Evolutionary conservation across 2,113 vertebrate genomes (phyloP), one percentile per base, ranked within the genome.

Genomic region (human): DNA sequence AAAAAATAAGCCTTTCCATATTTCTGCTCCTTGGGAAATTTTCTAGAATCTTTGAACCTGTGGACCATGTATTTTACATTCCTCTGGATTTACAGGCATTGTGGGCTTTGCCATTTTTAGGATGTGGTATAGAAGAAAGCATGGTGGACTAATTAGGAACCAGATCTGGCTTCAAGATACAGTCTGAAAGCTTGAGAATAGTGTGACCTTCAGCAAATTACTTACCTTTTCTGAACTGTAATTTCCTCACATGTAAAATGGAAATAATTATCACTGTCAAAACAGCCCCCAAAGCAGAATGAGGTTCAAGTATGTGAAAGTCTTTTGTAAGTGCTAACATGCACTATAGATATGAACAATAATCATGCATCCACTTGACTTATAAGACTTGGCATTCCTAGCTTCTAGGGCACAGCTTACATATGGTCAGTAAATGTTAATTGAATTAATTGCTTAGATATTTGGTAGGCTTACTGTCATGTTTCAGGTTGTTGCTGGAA

Each of bases 191-290:
- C 45, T 45, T 85, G 45, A 30, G 12, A 93, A 40, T 16, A 40
- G 1, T 57, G 45, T 94, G 92, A 93, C 75, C 40, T 94, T 90
- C 11, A 68, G 64, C 89, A 94, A 81, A 68, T 82, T 73, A n/a
- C 7, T 52, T 82, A 61, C 40, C 68, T 78, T 76, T 6, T 88
- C 72, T 94, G 50, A 90, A 72, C 52, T 86, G 3, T 30, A 79
- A 1, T 72, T 48, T 83, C 92, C 66, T 78, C 57, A 6, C 85
- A n/a, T 72, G 32, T 95, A 61, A 85, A 92, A 59, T 43, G 11
- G 50, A 94, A 96, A 88, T 90, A 61, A 86, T 89, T 66, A n/a
- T 85, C 79, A 30, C 30, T 93, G 68, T 88, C 91, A 92, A 73
- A 73, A 80, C n/a, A 91, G 40, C 32, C 27, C 88, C 25, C 25